These are phyloP conservation scores for Myotis lucifugus DNA, from an alignment of 2,113 vertebrate species.

Conservation along the genomic window DNA sequence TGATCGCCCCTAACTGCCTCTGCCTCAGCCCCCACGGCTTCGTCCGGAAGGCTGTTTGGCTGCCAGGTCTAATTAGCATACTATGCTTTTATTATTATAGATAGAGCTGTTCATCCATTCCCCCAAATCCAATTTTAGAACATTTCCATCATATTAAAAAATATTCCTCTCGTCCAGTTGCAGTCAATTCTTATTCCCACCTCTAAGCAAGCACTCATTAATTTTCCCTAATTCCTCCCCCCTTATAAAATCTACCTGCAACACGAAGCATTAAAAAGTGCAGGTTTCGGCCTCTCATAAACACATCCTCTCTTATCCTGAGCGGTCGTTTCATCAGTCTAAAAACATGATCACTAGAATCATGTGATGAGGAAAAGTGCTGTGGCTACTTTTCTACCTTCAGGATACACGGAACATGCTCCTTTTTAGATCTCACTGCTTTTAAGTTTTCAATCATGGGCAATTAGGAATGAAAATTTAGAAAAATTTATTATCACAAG, in stretches of 20 bases:
- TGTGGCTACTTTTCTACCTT: not conserved
- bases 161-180: not conserved
- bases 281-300: not conserved
- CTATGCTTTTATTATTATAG: no score
- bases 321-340: not conserved
- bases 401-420: not conserved
- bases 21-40: no score
- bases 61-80: no score
- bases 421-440: not conserved
- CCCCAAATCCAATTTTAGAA: not conserved
- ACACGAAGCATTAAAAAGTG: not conserved
- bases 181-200: not conserved
- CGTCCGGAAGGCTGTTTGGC: no score
- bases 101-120: not conserved
- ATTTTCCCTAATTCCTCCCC: not conserved
- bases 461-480: not conserved
- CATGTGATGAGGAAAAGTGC: not conserved
- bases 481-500: conserved; percentile 29
- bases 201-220: not conserved
- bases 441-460: conserved; percentile 9
- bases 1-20: no score
- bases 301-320: not conserved
- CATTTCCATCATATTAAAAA: not conserved
- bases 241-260: not conserved
- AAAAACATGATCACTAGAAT: not conserved